phyloP scores from a whole-genome alignment of 2,888 invertebrate genomes.

The Tortricodes alternella region DNA sequence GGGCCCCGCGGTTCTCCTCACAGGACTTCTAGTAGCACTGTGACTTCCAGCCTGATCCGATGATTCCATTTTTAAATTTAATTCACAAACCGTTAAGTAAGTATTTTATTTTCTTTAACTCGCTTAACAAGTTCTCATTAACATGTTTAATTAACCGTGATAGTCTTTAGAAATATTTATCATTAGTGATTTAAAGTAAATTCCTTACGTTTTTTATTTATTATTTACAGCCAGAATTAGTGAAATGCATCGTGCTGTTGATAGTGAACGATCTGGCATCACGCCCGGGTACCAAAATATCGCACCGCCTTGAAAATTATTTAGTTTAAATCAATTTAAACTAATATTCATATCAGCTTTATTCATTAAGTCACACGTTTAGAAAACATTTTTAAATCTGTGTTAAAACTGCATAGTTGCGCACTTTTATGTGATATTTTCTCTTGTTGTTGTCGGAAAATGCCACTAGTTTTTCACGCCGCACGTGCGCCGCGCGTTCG shows the following conservation, averaged over 20 bases:
- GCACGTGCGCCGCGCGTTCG: too few species aligned
- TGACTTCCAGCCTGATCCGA: conserved; percentile 38
- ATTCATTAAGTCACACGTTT: neutral
- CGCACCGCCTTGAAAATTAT: conserved; percentile 57
- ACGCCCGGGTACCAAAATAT: conserved; percentile 73
- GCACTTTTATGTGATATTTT: neutral
- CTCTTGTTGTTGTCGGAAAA: neutral
- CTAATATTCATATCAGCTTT: neutral
- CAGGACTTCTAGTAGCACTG: conserved; percentile 41
- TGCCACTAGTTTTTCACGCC: neutral
- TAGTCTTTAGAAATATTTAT: neutral
- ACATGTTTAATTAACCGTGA: neutral
- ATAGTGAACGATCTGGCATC: conserved; percentile 53
- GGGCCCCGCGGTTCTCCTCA: conserved; percentile 45
- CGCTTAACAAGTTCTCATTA: neutral
- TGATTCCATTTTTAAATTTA: conserved; percentile 38
- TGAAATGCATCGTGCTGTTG: conserved; percentile 46
- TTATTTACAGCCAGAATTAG: conserved; percentile 49
- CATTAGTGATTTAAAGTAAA: neutral
- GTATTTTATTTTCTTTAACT: neutral
- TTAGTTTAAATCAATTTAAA: conserved; percentile 30
- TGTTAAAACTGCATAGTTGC: neutral
- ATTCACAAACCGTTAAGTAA: neutral
- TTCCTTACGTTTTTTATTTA: conserved; percentile 5
- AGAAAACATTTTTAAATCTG: neutral